Conservation (phyloP, 2,888 invertebrate species). For the Dasypolia templi region DNA sequence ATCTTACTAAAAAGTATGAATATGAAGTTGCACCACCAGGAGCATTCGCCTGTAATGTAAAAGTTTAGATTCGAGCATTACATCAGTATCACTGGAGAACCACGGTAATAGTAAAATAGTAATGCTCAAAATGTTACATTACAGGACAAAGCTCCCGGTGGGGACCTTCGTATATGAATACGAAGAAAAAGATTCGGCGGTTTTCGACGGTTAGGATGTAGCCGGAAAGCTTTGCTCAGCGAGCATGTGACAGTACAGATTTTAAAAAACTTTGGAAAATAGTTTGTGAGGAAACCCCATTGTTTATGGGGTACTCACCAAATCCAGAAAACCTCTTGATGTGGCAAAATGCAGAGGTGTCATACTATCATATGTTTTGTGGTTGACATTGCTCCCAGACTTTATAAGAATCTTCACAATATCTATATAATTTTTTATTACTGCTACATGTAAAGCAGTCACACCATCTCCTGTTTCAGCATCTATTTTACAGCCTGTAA, state of each 20-base stretch:
- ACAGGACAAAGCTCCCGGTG: background rate
- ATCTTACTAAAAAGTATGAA: too few species aligned
- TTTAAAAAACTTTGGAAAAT: background rate
- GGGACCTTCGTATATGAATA: too few species aligned
- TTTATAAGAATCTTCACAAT: constrained; percentile 90
- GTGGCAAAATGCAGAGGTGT: constrained; percentile 92
- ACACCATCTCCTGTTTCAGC: constrained; percentile 92
- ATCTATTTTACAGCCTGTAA: constrained; percentile 91
- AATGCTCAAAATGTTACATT: background rate
- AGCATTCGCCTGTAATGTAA: background rate
- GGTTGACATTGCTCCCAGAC: constrained; percentile 91
- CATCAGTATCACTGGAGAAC: background rate
- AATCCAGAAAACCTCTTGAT: constrained; percentile 88
- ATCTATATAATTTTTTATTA: constrained; percentile 89
- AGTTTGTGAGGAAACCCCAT: background rate
- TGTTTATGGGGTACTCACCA: constrained; percentile 78
- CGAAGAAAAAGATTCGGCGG: too few species aligned
- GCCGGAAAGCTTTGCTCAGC: background rate
- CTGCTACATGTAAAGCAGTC: constrained; percentile 93
- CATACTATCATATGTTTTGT: constrained; percentile 91
- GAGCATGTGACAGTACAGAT: background rate
- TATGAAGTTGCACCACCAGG: too few species aligned
- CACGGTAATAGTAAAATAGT: background rate
- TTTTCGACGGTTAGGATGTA: too few species aligned
- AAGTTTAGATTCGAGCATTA: background rate